phyloP scores from a whole-genome alignment of 2,113 vertebrate genomes.

The Misgurnus anguillicaudatus region DNA sequence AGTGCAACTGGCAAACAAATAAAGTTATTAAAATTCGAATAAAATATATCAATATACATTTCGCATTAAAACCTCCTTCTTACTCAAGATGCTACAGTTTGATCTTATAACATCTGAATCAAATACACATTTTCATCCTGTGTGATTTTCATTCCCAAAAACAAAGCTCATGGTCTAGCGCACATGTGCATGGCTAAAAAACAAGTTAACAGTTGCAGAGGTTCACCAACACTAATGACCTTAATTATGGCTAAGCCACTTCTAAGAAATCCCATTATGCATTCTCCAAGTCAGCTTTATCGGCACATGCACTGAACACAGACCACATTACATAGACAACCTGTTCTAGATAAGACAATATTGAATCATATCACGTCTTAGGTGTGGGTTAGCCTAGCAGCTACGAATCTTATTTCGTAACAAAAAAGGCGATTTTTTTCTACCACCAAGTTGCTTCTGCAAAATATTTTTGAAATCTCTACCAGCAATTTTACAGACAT shows the following conservation, averaged over 20 bases:
- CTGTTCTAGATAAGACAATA: neutral
- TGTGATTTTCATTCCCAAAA: neutral
- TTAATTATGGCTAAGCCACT: slow-evolving; percentile 49
- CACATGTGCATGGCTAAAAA: neutral
- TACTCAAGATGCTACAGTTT: slow-evolving; percentile 14
- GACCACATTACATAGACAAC: neutral
- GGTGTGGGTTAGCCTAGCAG: neutral
- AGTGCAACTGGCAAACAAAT: neutral
- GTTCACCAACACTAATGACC: slow-evolving; percentile 54
- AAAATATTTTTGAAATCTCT: no score
- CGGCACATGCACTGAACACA: slow-evolving; percentile 15
- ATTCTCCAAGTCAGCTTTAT: slow-evolving; percentile 49
- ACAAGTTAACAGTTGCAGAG: neutral
- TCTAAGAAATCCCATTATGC: slow-evolving; percentile 69
- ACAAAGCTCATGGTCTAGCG: no score
- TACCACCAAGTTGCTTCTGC: no score
- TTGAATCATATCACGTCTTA: neutral
- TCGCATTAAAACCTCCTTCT: no score
- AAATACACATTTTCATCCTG: neutral
- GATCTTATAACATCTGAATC: neutral
- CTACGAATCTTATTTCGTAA: no score
- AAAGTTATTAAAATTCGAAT: no score
- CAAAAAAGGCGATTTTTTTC: no score
- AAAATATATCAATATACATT: no score
- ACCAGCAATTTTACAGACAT: no score